Percentiles rank a stretch among this genome's conserved stretches.
Conservation (phyloP, 1,140 invertebrate genomes). For the Drosophila santomea region DNA sequence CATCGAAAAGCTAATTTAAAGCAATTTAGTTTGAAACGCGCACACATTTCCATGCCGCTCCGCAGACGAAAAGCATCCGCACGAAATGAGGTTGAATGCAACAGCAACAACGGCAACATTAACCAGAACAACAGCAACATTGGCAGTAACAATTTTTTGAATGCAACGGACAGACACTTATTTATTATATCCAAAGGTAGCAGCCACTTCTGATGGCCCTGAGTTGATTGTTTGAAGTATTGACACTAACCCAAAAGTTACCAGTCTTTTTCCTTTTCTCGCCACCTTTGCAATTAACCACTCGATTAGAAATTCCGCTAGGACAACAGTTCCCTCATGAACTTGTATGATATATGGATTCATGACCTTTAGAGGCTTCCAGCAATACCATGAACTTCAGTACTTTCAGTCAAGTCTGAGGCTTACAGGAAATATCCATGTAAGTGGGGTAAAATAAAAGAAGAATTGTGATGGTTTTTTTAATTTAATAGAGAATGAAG, state of each 20-base stretch:
- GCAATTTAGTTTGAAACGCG: slow-evolving; percentile 82
- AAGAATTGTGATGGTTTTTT: not conserved
- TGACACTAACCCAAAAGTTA: slow-evolving; percentile 65
- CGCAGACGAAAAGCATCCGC: slow-evolving; percentile 53
- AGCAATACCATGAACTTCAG: slow-evolving; percentile 23
- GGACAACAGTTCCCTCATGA: slow-evolving; percentile 5
- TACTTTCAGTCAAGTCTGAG: too few relatives aligned
- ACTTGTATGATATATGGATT: slow-evolving; percentile 18
- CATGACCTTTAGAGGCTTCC: slow-evolving; percentile 40
- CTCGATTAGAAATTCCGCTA: slow-evolving; percentile 76
- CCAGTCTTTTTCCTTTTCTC: slow-evolving; percentile 31
- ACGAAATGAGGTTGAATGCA: slow-evolving; percentile 74
- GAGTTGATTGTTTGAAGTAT: slow-evolving; percentile 71
- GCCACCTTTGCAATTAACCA: slow-evolving; percentile 51
- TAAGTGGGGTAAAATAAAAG: not conserved
- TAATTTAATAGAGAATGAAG: not conserved
- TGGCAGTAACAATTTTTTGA: slow-evolving; percentile 48
- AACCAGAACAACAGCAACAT: slow-evolving; percentile 24
- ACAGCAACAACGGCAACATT: slow-evolving; percentile 20
- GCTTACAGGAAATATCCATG: too few relatives aligned
- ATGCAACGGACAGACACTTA: slow-evolving; percentile 56
- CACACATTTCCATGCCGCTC: slow-evolving; percentile 74
- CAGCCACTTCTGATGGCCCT: slow-evolving; percentile 63
- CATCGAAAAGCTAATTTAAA: slow-evolving; percentile 83
- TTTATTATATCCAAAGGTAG: slow-evolving; percentile 75